These are phyloP conservation scores for Pithys albifrons DNA, from an alignment of 2,113 vertebrate species.

Conservation along the genomic window DNA sequence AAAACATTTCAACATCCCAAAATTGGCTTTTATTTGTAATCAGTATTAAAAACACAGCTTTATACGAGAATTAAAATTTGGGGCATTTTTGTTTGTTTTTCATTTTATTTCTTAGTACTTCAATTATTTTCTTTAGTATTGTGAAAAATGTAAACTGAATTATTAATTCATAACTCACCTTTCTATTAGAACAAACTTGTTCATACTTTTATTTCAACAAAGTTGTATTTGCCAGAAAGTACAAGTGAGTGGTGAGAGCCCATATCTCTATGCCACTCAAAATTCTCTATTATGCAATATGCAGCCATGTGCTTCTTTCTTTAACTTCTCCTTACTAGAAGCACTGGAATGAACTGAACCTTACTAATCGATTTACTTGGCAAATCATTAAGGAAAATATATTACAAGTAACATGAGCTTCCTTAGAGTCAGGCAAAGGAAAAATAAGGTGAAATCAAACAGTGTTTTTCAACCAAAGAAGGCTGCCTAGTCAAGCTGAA, in stretches of 20 bases:
- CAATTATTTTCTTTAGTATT: neutral
- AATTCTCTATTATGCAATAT: neutral
- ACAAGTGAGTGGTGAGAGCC: neutral
- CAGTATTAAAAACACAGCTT: neutral
- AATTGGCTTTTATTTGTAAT: neutral
- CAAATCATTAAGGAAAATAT: neutral
- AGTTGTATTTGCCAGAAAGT: neutral
- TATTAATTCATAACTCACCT: neutral
- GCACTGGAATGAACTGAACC: neutral
- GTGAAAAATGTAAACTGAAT: neutral
- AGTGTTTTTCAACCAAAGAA: neutral
- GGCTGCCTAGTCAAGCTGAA: neutral
- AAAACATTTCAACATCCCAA: neutral
- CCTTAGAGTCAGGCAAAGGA: neutral
- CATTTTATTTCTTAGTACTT: neutral
- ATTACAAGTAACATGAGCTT: neutral
- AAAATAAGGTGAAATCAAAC: neutral
- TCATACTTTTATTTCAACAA: neutral
- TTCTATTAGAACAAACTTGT: neutral
- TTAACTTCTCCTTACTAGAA: neutral
- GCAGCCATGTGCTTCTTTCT: neutral
- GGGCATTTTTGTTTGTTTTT: neutral
- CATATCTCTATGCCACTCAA: neutral
- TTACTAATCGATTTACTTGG: neutral
- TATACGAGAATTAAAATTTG: neutral